These are phyloP conservation scores for Rhamnusium bicolor DNA, from an alignment of 2,888 invertebrate species.

Conservation along the genomic window DNA sequence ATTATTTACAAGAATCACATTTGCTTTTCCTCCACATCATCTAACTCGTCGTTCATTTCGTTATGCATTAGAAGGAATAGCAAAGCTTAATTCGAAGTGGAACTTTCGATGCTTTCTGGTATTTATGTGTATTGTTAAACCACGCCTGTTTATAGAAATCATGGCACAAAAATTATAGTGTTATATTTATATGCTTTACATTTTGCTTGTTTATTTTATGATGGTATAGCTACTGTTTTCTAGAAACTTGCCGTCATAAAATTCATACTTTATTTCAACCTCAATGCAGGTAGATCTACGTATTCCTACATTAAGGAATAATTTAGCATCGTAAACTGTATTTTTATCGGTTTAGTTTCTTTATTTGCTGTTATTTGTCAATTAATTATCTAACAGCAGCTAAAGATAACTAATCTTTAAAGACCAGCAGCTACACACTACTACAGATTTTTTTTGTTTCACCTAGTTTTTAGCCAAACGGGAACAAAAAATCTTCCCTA, in stretches of 20 bases:
- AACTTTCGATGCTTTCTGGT: not conserved
- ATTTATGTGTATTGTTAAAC: slow-evolving; percentile 42
- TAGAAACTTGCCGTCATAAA: slow-evolving; percentile 36
- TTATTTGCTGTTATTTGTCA: not conserved
- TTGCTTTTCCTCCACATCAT: slow-evolving; percentile 21
- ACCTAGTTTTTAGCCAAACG: too few relatives aligned
- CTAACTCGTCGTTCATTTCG: not conserved
- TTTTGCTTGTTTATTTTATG: slow-evolving; percentile 49
- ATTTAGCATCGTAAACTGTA: not conserved
- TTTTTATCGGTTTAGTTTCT: not conserved
- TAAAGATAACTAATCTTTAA: too few relatives aligned
- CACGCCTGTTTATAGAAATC: slow-evolving; percentile 52
- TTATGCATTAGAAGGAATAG: not conserved
- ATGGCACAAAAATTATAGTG: slow-evolving; percentile 47
- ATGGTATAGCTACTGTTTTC: slow-evolving; percentile 50
- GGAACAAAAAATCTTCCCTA: too few relatives aligned
- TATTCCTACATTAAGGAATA: not conserved
- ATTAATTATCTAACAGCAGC: too few relatives aligned
- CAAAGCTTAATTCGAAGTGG: not conserved
- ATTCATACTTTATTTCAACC: slow-evolving; percentile 32
- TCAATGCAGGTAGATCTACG: slow-evolving; percentile 20
- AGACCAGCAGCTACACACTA: too few relatives aligned
- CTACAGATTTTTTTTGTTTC: too few relatives aligned
- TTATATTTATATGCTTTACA: slow-evolving; percentile 44
- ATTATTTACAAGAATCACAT: slow-evolving; percentile 16